A percentile compares a stretch with the other conserved stretches of the same genome.
Conservation (phyloP, 2,113 vertebrate species). For the Lathamus discolor region DNA sequence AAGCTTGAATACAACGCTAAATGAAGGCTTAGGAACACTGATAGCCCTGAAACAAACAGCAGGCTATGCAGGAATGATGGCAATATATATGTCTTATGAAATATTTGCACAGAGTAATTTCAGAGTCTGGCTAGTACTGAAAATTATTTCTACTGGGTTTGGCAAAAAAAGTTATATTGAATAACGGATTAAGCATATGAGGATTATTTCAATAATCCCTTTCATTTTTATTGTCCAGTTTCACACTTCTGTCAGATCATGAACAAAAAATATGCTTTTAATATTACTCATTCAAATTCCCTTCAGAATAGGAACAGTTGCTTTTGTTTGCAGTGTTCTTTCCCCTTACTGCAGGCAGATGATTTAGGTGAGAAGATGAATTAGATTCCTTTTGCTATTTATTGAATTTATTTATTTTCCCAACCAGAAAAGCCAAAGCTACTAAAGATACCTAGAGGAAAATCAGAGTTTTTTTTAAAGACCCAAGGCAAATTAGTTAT, state of each 20-base stretch:
- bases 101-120: neutral
- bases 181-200: neutral
- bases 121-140: neutral
- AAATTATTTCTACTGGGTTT: conserved; percentile 27
- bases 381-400: neutral
- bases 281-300: neutral
- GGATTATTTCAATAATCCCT: neutral
- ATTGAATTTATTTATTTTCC: neutral
- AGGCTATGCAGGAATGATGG: neutral
- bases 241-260: neutral
- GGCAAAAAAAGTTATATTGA: neutral
- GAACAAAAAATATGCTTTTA: neutral
- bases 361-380: neutral
- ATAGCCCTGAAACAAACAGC: neutral
- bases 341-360: neutral
- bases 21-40: neutral
- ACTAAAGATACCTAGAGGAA: neutral
- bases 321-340: neutral
- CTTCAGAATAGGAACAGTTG: conserved; percentile 18
- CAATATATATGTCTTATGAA: neutral
- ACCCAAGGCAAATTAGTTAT: neutral
- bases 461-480: neutral
- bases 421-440: neutral
- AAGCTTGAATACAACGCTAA: neutral
- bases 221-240: neutral